A percentile compares a stretch with the other conserved stretches of the same genome.
Conservation (phyloP, 2,888 invertebrate species). For the Lasius platythorax region DNA sequence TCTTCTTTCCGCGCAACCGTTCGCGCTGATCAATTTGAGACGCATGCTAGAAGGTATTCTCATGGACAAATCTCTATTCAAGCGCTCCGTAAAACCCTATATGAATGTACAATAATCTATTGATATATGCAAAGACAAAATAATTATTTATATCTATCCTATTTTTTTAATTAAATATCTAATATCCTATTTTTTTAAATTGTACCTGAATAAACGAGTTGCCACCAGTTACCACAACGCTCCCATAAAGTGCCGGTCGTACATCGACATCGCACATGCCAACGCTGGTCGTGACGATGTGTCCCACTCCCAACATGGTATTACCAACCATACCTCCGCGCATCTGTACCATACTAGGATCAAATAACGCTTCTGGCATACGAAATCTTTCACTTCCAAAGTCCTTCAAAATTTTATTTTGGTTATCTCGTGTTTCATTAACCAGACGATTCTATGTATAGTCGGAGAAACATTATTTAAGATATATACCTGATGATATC, state of each 20-base stretch:
- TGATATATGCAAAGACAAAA: background rate
- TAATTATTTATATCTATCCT: background rate
- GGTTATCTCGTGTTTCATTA: background rate
- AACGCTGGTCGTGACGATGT: conserved; percentile 94
- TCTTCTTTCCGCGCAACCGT: conserved; percentile 95
- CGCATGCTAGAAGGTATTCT: conserved; percentile 97
- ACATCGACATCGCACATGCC: conserved; percentile 99
- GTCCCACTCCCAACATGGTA: conserved; percentile 96
- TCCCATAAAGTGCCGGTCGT: conserved; percentile 97
- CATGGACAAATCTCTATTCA: conserved; percentile 94
- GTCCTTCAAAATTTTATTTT: conserved; percentile 87
- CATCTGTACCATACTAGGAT: conserved; percentile 89
- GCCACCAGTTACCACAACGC: conserved; percentile 98
- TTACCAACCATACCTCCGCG: conserved; percentile 87
- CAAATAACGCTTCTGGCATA: conserved; percentile 97
- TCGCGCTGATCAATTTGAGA: conserved; percentile 96
- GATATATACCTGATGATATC: conserved; percentile 92
- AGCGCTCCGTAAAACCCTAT: conserved; percentile 96
- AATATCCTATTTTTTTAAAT: background rate
- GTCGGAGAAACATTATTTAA: background rate
- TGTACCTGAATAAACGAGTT: conserved; percentile 93
- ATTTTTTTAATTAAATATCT: too few relatives aligned
- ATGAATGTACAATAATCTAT: conserved; percentile 82
- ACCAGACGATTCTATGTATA: background rate
- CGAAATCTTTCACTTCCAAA: conserved; percentile 97